phyloP scores from a whole-genome alignment of 2,888 invertebrate species.

The Xestobium rufovillosum region DNA sequence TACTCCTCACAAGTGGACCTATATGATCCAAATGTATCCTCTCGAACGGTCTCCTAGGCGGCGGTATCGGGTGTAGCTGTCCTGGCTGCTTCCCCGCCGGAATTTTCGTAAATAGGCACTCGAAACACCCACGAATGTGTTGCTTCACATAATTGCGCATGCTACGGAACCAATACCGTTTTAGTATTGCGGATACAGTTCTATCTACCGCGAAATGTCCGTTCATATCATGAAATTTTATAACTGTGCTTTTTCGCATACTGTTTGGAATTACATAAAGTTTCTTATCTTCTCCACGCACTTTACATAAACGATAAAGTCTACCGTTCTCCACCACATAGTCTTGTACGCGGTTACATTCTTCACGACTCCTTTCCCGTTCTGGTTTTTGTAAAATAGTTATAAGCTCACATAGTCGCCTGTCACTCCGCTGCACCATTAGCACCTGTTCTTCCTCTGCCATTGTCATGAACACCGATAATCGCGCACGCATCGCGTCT shows the following conservation, averaged over 20 bases:
- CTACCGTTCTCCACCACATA: too few species aligned
- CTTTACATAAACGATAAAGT: not conserved
- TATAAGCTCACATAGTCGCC: too few species aligned
- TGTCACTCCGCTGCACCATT: constrained; percentile 2
- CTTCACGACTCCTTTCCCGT: too few species aligned
- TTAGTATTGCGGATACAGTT: not conserved
- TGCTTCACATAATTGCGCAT: not conserved
- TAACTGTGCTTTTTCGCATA: not conserved
- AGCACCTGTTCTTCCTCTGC: not conserved
- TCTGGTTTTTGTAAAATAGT: too few species aligned
- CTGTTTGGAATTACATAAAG: constrained; percentile 1
- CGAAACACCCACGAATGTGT: not conserved
- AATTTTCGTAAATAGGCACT: not conserved
- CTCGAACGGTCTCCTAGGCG: not conserved
- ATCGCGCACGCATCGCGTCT: not conserved
- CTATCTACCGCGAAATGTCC: constrained; percentile 1
- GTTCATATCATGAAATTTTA: not conserved
- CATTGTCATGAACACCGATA: not conserved
- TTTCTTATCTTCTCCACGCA: not conserved
- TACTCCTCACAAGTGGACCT: constrained; percentile 12
- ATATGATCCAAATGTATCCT: constrained; percentile 5
- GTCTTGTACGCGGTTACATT: too few species aligned
- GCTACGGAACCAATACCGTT: not conserved
- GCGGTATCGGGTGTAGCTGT: constrained; percentile 1
- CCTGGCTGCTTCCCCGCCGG: not conserved